Base-by-base conservation (phyloP, 2,888 invertebrate species). In the Chaetogeoica ovagalla region DNA sequence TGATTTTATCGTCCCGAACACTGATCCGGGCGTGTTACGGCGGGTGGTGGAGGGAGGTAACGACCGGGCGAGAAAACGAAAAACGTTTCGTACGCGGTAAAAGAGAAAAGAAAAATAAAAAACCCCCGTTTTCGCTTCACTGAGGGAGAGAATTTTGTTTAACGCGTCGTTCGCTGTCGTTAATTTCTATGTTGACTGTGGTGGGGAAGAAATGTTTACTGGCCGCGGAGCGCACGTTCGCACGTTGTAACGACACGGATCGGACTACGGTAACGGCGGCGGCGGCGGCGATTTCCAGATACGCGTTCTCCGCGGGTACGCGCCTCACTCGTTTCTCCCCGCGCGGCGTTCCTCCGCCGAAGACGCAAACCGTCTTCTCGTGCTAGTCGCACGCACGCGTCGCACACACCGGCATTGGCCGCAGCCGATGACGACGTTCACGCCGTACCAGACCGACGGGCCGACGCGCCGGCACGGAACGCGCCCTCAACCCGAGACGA, bases 381-480 rank as follows among this genome's bases (percentile, higher is more conserved):
- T 8, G 11, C 19, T 48, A 37, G 1, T 0, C 13, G 57, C 9
- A 55, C 74, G 74, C 74, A 75, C 65, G 65, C 74, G 65, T 21
- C 63, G 43, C n/a, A n/a, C 30, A 62, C n/a, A 19, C 37, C 19
- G 55, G 19, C 19, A 55, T 4, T 17, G 19, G 2, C 30, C n/a
- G n/a, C n/a, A n/a, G 30, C 30, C 21, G 55, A 39, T 57, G 30
- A 23, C 72, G 55, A 55, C 55, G 74, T 74, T 74, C 74, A 74
- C 74, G 63, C 65, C 65, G 21, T 43, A 63, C 48, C 48, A 6
- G 17, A 63, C 63, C 30, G 13, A 8, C 37, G 13, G n/a, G 15
- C 2, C 4, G 30, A 7, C 52, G 52, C 9, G 30, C n/a, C 30
- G 15, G 23, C 21, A 17, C 3, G 63, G 15, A 63, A 62, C 62